Evolutionary conservation across 2,797 vertebrate genomes (phyloP).

Genomic region (Parambassis ranga): DNA sequence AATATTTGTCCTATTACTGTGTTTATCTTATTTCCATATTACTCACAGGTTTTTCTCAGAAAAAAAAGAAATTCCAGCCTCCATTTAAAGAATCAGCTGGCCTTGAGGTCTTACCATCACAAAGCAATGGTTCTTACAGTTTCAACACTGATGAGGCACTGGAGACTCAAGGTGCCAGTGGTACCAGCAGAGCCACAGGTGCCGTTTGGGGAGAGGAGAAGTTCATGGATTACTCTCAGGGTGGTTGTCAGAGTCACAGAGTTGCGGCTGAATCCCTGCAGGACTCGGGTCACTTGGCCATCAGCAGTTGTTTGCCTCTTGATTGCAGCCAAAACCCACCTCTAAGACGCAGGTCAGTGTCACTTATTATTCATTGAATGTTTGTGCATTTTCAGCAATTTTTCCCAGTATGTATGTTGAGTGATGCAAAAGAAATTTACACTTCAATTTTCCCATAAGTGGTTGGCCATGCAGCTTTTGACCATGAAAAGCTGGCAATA

Average conservation of each 20-base stretch:
- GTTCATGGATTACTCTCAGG: slow-evolving; percentile 44
- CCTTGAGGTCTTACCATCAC: slow-evolving; percentile 24
- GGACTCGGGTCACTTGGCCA: slow-evolving; percentile 29
- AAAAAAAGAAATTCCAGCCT: slow-evolving; percentile 40
- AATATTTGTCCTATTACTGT: slow-evolving; percentile 4
- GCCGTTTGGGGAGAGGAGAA: slow-evolving; percentile 47
- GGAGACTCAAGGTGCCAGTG: slow-evolving; percentile 19
- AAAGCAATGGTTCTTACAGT: slow-evolving; percentile 14
- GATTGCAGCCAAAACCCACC: slow-evolving; percentile 41
- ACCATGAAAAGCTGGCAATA: neutral
- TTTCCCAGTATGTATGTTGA: neutral
- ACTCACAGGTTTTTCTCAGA: slow-evolving; percentile 66
- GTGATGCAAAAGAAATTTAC: neutral
- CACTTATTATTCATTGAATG: neutral
- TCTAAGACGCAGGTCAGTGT: slow-evolving; percentile 70
- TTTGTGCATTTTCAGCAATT: neutral
- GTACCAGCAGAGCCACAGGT: slow-evolving; percentile 4
- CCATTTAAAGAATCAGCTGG: slow-evolving; percentile 39
- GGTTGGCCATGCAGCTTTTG: neutral
- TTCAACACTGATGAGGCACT: slow-evolving; percentile 27
- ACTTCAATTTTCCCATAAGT: neutral
- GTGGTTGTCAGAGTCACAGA: slow-evolving; percentile 31
- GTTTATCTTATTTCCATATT: slow-evolving; percentile 15
- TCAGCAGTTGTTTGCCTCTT: slow-evolving; percentile 33
- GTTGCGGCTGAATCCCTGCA: slow-evolving; percentile 52